A percentile compares a stretch with the other conserved stretches of the same genome.
These are phyloP conservation scores for Sialis lutaria DNA, from an alignment of 2,888 invertebrate genomes.

Conservation along the genomic window DNA sequence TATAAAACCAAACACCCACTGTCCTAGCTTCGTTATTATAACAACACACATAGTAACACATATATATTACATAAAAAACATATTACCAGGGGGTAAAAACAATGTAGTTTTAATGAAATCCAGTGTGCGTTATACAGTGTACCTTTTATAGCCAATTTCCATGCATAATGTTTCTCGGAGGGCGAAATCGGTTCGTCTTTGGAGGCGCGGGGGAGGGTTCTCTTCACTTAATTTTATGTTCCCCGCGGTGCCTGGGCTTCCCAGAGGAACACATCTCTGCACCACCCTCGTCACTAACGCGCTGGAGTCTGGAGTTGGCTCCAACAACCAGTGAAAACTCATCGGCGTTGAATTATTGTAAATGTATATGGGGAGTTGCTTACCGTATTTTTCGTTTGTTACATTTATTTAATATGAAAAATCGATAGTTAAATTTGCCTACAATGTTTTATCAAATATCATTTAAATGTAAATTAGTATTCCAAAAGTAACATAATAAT, in stretches of 20 bases:
- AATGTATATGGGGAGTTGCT: too few relatives aligned
- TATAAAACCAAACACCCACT: neutral
- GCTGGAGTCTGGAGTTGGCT: too few relatives aligned
- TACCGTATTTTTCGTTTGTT: too few relatives aligned
- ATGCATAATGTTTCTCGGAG: conserved; percentile 6
- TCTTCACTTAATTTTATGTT: conserved; percentile 7
- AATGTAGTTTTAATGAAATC: neutral
- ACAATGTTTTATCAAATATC: too few relatives aligned
- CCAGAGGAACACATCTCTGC: neutral
- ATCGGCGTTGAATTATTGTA: neutral
- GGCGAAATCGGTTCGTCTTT: neutral
- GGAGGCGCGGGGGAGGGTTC: neutral
- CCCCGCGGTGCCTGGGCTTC: conserved; percentile 3
- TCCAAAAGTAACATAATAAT: too few relatives aligned
- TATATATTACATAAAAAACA: too few relatives aligned
- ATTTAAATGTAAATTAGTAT: too few relatives aligned
- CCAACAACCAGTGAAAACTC: neutral
- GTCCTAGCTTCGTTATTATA: too few relatives aligned
- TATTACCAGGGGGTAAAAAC: neutral
- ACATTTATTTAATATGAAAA: too few relatives aligned
- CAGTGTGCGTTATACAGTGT: conserved; percentile 1
- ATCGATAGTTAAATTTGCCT: too few relatives aligned
- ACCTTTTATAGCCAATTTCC: conserved; percentile 7
- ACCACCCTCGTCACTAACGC: too few relatives aligned
- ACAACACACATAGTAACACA: too few relatives aligned